phyloP scores from a whole-genome alignment of 2,888 invertebrate species.

The Melieria picta region DNA sequence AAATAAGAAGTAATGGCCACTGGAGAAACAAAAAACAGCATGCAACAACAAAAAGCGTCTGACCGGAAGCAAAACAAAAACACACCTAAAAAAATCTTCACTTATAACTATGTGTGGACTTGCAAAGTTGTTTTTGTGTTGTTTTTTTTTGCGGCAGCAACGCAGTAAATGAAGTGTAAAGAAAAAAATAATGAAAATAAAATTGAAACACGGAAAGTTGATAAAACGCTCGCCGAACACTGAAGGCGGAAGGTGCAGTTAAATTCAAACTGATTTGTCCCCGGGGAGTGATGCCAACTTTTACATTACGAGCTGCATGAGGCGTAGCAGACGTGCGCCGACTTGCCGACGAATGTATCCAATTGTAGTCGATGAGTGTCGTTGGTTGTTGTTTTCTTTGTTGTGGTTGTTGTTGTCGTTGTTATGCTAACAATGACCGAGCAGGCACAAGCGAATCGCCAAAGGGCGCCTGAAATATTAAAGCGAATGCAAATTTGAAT shows the following conservation, averaged over 20 bases:
- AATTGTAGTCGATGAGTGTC: background rate
- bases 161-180: background rate
- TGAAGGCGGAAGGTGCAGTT: conserved; percentile 34
- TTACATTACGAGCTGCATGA: conserved; percentile 20
- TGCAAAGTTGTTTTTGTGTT: no score
- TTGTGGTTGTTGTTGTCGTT: no score
- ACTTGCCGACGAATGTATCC: background rate
- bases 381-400: no score
- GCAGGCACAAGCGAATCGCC: background rate
- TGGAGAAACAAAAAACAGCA: background rate
- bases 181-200: background rate
- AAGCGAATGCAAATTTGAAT: background rate
- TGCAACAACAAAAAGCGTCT: background rate
- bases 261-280: conserved; percentile 44
- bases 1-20: conserved; percentile 17
- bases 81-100: conserved; percentile 30
- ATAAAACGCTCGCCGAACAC: background rate
- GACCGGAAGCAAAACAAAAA: conserved; percentile 12
- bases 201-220: background rate
- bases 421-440: background rate
- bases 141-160: background rate
- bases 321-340: background rate
- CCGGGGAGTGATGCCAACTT: conserved; percentile 44
- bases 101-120: conserved; percentile 2
- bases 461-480: background rate